These are phyloP conservation scores for Bungarus multicinctus DNA, from an alignment of 2,113 vertebrate genomes.

Conservation along the genomic window DNA sequence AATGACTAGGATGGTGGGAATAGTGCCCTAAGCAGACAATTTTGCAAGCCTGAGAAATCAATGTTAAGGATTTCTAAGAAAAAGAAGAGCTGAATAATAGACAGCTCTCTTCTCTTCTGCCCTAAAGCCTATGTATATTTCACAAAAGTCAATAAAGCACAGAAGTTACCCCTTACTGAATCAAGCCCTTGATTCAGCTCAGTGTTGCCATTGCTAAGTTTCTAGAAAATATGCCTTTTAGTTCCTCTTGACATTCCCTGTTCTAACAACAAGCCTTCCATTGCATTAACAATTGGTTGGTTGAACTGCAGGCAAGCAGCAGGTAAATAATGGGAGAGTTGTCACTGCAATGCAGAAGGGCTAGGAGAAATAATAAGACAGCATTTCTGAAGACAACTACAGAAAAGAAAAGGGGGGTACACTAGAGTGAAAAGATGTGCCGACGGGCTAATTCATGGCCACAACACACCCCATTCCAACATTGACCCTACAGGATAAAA, in stretches of 20 bases:
- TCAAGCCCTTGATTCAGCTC: not conserved
- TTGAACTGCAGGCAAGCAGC: not conserved
- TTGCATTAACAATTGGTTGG: not conserved
- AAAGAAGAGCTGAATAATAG: not conserved
- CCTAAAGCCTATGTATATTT: not conserved
- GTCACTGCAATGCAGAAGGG: not conserved
- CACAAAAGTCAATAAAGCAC: not conserved
- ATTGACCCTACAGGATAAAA: not conserved
- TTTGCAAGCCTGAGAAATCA: not conserved
- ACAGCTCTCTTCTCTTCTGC: not conserved
- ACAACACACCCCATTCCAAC: not conserved
- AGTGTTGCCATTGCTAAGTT: not conserved
- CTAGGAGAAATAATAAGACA: not conserved
- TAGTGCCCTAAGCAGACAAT: not conserved
- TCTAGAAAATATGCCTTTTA: not conserved
- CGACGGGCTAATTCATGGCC: not conserved
- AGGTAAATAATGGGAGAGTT: not conserved
- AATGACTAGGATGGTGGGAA: not conserved
- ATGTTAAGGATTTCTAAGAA: not conserved
- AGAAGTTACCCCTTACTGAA: not conserved
- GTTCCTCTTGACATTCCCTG: not conserved
- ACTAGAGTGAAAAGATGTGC: not conserved
- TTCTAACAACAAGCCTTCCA: not conserved
- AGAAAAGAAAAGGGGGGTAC: not conserved
- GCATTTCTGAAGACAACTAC: not conserved